Evolutionary conservation across 2,888 invertebrate genomes (phyloP).

Genomic region (Drosophila hamatofila): DNA sequence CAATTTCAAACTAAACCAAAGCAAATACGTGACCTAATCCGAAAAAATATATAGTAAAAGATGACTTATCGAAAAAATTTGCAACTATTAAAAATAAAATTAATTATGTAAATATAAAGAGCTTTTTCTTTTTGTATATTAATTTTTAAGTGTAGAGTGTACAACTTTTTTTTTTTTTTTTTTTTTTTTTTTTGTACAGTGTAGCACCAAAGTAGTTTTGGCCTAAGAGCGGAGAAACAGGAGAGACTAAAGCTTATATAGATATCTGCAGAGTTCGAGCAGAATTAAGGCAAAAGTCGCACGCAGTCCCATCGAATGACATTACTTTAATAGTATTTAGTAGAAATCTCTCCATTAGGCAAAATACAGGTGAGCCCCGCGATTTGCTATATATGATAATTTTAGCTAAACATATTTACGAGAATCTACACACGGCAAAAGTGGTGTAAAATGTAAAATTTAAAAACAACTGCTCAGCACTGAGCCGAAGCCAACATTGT

Average conservation of each 20-base stretch:
- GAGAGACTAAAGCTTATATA: constrained; percentile 47
- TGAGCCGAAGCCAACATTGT: neutral
- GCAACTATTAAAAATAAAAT: constrained; percentile 72
- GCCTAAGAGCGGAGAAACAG: constrained; percentile 12
- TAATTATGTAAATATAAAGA: constrained; percentile 55
- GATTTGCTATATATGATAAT: neutral
- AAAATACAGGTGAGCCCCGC: constrained; percentile 2
- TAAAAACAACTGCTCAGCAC: constrained; percentile 7
- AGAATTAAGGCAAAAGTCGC: constrained; percentile 36
- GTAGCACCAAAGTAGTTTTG: constrained; percentile 29
- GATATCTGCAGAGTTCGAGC: constrained; percentile 37
- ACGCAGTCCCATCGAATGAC: constrained; percentile 12
- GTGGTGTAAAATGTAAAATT: constrained; percentile 5
- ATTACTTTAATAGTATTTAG: constrained; percentile 1
- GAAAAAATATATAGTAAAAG: constrained; percentile 6
- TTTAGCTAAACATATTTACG: constrained; percentile 7
- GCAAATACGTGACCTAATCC: constrained; percentile 34
- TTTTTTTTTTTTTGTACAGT: constrained; percentile 24
- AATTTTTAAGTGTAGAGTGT: constrained; percentile 45
- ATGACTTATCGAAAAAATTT: constrained; percentile 58
- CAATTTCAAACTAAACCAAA: constrained; percentile 15
- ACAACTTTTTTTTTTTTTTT: constrained; percentile 1
- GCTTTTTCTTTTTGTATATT: constrained; percentile 31
- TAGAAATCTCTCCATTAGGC: constrained; percentile 6
- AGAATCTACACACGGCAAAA: constrained; percentile 12